A percentile compares a stretch with the other conserved stretches of the same genome.
Evolutionary conservation across 64 coral and sea anemone genomes (phyloP).

Genomic region (Pocillopora verrucosa): DNA sequence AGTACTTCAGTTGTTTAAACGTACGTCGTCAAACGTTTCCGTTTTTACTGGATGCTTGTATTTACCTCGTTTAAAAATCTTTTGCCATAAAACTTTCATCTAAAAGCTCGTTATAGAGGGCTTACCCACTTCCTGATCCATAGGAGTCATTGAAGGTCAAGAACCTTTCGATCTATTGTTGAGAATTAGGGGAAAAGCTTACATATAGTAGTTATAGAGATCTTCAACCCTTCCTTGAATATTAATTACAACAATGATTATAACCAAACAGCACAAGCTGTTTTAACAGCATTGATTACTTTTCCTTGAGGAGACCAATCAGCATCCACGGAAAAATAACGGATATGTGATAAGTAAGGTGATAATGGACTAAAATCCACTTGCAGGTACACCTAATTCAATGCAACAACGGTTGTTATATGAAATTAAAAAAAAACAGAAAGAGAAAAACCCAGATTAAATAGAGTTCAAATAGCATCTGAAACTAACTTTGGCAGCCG

Average conservation of each 20-base stretch:
- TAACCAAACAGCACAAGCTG: background rate
- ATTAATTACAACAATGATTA: background rate
- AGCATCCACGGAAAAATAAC: background rate
- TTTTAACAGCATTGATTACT: background rate
- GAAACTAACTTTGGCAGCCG: too few relatives aligned
- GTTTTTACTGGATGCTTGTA: background rate
- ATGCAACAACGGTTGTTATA: too few relatives aligned
- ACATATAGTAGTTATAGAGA: too few relatives aligned
- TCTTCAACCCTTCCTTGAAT: too few relatives aligned
- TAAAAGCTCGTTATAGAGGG: background rate
- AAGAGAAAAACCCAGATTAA: too few relatives aligned
- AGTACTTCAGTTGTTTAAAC: background rate
- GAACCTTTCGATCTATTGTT: too few relatives aligned
- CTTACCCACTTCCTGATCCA: background rate
- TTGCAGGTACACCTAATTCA: background rate
- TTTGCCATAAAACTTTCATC: background rate
- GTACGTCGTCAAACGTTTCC: background rate
- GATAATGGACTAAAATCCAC: background rate
- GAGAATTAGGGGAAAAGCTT: too few relatives aligned
- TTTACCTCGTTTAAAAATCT: background rate
- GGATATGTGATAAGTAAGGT: background rate
- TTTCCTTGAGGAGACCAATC: background rate
- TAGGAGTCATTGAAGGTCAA: background rate
- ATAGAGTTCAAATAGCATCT: too few relatives aligned
- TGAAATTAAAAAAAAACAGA: too few relatives aligned